phyloP scores from a whole-genome alignment of 2,113 vertebrate genomes.

The Zeus faber region DNA sequence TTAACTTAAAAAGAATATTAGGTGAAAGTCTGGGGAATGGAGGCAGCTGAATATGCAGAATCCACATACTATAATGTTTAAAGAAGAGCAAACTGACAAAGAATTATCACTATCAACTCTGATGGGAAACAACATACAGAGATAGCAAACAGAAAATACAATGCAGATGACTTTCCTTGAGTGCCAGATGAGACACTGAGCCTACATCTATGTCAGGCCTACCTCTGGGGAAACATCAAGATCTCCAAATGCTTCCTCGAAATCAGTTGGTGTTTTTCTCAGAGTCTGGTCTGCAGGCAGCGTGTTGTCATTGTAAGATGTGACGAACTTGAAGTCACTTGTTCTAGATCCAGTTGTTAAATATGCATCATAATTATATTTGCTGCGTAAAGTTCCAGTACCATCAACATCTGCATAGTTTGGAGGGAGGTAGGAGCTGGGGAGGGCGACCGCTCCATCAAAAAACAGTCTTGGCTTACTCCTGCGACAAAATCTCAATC shows the following conservation, averaged over 20 bases:
- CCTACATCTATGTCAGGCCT: no score
- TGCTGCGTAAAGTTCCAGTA: slow-evolving; percentile 64
- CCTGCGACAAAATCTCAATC: slow-evolving; percentile 62
- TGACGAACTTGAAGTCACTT: slow-evolving; percentile 66
- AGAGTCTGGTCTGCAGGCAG: slow-evolving; percentile 44
- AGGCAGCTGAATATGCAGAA: no score
- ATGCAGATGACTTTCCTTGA: no score
- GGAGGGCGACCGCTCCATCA: slow-evolving; percentile 65
- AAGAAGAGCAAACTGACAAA: no score
- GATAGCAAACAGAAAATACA: no score
- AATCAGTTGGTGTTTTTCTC: slow-evolving; percentile 24
- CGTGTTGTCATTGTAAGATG: slow-evolving; percentile 56
- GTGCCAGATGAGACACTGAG: no score
- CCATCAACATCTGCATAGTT: no score
- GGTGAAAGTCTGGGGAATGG: no score
- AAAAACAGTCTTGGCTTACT: slow-evolving; percentile 62
- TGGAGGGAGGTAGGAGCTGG: slow-evolving; percentile 63
- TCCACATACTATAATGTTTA: no score
- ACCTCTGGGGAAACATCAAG: slow-evolving; percentile 10
- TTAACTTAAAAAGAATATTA: no score
- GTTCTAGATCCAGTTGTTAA: slow-evolving; percentile 60
- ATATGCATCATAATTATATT: slow-evolving; percentile 63
- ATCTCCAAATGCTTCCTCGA: slow-evolving; percentile 24
- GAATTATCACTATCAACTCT: no score
- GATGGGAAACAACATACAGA: no score